Percentiles rank a stretch among this genome's conserved stretches.
Evolutionary conservation across 1,140 invertebrate genomes (phyloP).

Genomic region (Cydia splendana): DNA sequence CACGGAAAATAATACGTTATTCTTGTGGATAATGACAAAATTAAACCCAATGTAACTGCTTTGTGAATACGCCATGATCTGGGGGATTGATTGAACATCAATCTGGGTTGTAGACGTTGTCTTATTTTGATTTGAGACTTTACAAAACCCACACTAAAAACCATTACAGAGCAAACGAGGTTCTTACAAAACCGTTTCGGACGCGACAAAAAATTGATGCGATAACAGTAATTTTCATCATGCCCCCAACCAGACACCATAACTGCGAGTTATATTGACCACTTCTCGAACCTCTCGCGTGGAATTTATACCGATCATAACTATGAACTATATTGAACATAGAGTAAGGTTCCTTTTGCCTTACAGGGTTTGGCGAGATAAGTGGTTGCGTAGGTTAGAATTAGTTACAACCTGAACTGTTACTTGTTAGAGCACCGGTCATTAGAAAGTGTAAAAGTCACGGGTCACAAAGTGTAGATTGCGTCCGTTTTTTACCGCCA

Average conservation of each 20-base stretch:
- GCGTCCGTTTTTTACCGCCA: conserved; percentile 11
- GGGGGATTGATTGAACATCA: no score
- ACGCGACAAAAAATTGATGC: conserved; percentile 1
- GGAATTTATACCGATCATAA: not conserved
- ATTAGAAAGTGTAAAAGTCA: conserved; percentile 31
- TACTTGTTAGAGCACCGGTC: conserved; percentile 14
- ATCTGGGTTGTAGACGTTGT: not conserved
- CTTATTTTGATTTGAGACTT: not conserved
- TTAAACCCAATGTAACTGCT: not conserved
- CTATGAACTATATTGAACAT: not conserved
- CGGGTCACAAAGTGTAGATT: conserved; percentile 17
- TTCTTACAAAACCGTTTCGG: conserved; percentile 2
- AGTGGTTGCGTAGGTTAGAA: not conserved
- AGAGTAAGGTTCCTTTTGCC: not conserved
- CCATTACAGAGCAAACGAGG: not conserved
- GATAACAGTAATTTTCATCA: not conserved
- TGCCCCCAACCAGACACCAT: conserved; percentile 1
- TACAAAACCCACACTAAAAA: not conserved
- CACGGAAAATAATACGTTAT: not conserved
- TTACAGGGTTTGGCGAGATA: not conserved
- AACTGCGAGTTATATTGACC: not conserved
- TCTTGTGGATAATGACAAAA: not conserved
- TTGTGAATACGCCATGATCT: not conserved
- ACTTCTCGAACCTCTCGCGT: not conserved
- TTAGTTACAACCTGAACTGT: not conserved